Evolutionary conservation across 64 coral and sea anemone genomes (phyloP).

Genomic region (Acropora tenuis): DNA sequence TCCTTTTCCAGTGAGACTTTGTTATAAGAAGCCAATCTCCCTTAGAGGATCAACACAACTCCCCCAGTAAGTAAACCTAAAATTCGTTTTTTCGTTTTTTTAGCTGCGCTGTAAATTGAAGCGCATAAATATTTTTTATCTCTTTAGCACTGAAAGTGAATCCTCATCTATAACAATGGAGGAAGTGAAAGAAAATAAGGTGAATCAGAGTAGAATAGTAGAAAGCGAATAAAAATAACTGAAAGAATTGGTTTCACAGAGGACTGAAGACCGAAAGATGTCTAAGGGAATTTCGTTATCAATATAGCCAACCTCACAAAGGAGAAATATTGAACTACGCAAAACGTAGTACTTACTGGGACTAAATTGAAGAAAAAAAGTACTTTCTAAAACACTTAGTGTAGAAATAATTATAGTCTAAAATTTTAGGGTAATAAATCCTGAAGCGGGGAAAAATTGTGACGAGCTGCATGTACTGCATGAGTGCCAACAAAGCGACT

Average conservation of each 20-base stretch:
- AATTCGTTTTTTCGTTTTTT: neutral
- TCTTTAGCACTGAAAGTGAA: slow-evolving; percentile 8
- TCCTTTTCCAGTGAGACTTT: neutral
- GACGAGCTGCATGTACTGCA: too few relatives aligned
- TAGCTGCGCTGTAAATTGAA: neutral
- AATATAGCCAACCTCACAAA: too few relatives aligned
- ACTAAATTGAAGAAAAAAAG: too few relatives aligned
- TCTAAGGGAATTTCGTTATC: too few relatives aligned
- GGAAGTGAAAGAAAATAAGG: neutral
- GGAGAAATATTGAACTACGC: too few relatives aligned
- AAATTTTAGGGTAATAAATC: neutral
- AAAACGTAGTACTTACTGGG: too few relatives aligned
- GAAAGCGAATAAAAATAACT: too few relatives aligned
- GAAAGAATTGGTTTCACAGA: too few relatives aligned
- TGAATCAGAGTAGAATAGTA: neutral
- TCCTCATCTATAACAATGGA: neutral
- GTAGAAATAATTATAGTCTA: too few relatives aligned
- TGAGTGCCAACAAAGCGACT: too few relatives aligned
- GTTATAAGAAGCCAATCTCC: neutral
- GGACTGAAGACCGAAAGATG: too few relatives aligned
- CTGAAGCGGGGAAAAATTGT: neutral
- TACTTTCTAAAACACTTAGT: too few relatives aligned
- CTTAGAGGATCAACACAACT: neutral
- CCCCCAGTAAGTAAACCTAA: neutral
- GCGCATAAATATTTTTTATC: neutral